phyloP scores from a whole-genome alignment of 1,140 invertebrate species.

The Drosophila sturtevanti region DNA sequence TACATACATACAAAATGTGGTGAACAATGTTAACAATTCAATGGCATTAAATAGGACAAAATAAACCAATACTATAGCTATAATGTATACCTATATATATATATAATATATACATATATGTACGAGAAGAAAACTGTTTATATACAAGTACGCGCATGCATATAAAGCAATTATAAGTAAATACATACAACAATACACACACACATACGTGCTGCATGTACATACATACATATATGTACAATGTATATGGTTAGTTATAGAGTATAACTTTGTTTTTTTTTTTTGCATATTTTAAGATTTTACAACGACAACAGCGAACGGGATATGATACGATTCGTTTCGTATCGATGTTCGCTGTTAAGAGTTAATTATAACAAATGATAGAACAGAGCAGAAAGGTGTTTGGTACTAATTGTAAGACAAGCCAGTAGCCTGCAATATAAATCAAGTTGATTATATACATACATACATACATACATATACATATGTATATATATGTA shows the following conservation, averaged over 20 bases:
- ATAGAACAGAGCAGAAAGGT: constrained; percentile 35
- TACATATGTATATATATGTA: neutral
- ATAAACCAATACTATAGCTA: constrained; percentile 38
- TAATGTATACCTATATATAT: constrained; percentile 7
- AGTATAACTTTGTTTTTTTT: constrained; percentile 61
- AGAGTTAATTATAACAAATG: constrained; percentile 1
- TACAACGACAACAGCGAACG: constrained; percentile 47
- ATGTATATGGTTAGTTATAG: constrained; percentile 71
- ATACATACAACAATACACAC: constrained; percentile 44
- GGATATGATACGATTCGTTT: constrained; percentile 28
- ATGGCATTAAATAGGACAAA: constrained; percentile 68
- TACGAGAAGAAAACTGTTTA: constrained; percentile 63
- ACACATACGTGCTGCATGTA: constrained; percentile 39
- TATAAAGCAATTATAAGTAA: constrained; percentile 51
- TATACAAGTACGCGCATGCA: constrained; percentile 45
- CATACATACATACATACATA: neutral
- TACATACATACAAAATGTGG: constrained; percentile 62
- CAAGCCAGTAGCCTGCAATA: constrained; percentile 62
- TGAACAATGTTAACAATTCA: constrained; percentile 81
- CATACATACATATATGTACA: constrained; percentile 45
- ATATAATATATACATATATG: constrained; percentile 14
- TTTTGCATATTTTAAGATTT: constrained; percentile 77
- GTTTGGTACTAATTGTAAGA: constrained; percentile 48
- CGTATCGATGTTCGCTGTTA: neutral
- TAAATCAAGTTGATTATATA: constrained; percentile 41